These are phyloP conservation scores for Mus pahari DNA, from an alignment of 2,113 vertebrate genomes.

Conservation along the genomic window DNA sequence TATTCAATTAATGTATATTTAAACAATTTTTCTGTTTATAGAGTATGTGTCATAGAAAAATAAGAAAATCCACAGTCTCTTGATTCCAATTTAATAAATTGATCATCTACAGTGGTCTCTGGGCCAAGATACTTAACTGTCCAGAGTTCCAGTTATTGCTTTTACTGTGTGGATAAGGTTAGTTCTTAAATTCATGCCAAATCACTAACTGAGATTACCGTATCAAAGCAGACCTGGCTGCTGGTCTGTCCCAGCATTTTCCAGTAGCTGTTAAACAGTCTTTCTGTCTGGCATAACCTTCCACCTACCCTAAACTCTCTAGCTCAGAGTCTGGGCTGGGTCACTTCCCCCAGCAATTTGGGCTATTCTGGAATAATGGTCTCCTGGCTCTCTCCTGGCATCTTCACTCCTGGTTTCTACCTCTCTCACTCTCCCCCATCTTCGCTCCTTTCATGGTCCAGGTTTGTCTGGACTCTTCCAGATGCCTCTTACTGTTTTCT, in stretches of 20 bases:
- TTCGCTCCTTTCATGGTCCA: not conserved
- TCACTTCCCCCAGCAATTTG: not conserved
- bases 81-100: not conserved
- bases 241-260: not conserved
- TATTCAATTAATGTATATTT: conserved; percentile 11
- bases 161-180: not conserved
- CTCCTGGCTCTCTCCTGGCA: not conserved
- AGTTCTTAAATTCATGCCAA: not conserved
- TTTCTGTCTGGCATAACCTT: not conserved
- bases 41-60: not conserved
- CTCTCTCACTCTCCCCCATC: not conserved
- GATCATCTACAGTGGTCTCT: not conserved
- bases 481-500: not conserved
- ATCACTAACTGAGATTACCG: not conserved
- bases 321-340: too few relatives aligned
- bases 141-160: not conserved
- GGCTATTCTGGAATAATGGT: not conserved
- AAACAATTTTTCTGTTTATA: not conserved
- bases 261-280: not conserved
- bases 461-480: not conserved
- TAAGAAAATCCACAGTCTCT: not conserved
- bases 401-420: not conserved
- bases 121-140: not conserved
- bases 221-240: not conserved
- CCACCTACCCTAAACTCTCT: not conserved